Base-by-base conservation (phyloP, 2,797 vertebrate genomes). In the Cossypha niveicapilla region DNA sequence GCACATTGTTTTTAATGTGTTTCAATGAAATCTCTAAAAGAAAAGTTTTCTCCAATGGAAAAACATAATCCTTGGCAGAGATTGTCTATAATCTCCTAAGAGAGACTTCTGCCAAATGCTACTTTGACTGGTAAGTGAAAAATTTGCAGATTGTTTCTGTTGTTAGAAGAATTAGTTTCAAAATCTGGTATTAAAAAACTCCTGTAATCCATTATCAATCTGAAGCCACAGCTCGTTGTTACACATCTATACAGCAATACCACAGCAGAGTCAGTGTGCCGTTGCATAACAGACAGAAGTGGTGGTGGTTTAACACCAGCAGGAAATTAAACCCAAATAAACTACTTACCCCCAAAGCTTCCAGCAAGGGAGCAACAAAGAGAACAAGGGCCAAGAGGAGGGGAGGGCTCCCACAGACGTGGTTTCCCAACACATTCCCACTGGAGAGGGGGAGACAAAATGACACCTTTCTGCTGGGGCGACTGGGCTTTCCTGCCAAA, bases 121-220 rank as follows among this genome's bases (percentile, higher is more conserved):
- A 62, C 30, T 72, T 68, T 78, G 39, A 41, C 51, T 58, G 13
- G 9, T n/a, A 39, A 93, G 23, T 44, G 25, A 80, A 83, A 14
- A 48, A 79, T 75, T 35, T 12, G 27, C 24, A 90, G 73, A 60
- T 76, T 58, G 7, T 27, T 89, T 58, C 47, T 77, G 23, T 56
- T 66, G 54, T 61, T 78, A 42, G 41, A 83, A 88, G 41, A 90
- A 65, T 15, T 71, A 7, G 4, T 86, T 89, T 82, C 74, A 73
- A 86, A 86, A 86, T 18, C 13, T 24, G 16, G 19, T 25, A 32
- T 50, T 42, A 54, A 81, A 42, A 75, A 48, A 2, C 13, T 78
- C 18, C 44, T 71, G 68, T 45, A 61, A 83, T 53, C 30, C 15
- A 27, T 42, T 37, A 18, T 41, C 73, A 44, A 2, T 60, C 42